These are phyloP conservation scores for Lamellibrachia columna DNA, from an alignment of 2,888 invertebrate genomes.

Conservation along the genomic window DNA sequence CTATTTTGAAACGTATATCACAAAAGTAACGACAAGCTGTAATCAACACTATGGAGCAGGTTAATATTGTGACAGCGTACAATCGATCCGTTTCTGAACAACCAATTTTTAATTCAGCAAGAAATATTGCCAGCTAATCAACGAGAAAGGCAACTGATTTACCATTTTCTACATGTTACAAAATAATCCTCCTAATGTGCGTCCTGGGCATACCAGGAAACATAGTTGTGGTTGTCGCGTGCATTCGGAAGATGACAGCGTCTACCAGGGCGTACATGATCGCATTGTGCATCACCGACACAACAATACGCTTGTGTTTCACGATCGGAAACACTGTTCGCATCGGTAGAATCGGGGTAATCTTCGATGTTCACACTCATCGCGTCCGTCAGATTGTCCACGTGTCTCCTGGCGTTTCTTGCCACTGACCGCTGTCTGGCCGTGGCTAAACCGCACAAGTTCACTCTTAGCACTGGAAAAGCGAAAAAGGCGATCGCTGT, in stretches of 20 bases:
- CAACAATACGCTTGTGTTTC: constrained; percentile 7
- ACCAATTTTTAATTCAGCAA: background rate
- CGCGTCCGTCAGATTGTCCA: background rate
- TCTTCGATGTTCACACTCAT: background rate
- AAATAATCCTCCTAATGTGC: background rate
- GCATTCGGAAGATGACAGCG: background rate
- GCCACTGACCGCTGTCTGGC: background rate
- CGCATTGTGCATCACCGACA: background rate
- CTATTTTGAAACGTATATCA: too few species aligned
- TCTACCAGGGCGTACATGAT: background rate
- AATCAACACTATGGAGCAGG: background rate
- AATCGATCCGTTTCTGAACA: background rate
- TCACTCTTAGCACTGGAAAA: background rate
- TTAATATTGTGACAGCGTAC: background rate
- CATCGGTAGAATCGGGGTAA: background rate
- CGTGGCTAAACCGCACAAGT: background rate
- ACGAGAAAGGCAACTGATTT: background rate
- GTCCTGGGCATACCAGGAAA: background rate
- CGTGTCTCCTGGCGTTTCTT: background rate
- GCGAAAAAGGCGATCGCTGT: background rate
- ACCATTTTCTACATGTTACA: background rate
- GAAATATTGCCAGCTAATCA: background rate
- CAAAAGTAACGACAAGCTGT: background rate
- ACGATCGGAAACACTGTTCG: background rate
- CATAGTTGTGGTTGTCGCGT: background rate